Evolutionary conservation across 2,888 invertebrate species (phyloP), one percentile per base, ranked within the genome.

Genomic region (Icerya purchasi): DNA sequence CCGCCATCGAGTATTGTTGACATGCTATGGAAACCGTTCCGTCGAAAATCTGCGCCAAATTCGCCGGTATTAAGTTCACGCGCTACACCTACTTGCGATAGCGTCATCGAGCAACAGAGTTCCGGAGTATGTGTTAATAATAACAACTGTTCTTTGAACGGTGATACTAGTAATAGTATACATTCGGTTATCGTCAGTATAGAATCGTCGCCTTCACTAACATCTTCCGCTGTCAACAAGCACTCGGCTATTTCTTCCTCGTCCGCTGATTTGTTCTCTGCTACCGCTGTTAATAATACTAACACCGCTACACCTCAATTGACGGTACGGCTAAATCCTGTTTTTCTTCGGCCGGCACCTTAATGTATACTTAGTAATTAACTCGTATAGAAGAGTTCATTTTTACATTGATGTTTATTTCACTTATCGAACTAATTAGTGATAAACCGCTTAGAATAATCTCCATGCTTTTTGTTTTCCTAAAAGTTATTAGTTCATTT

Each of bases 21-120:
- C 71, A 73, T 82, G 68, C 76, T 83, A 66, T 75, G 78, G 64
- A 76, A 81, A 67, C 82, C 82, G 51, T 83, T 83, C 71, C 75
- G 80, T 64, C 78, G 82, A 72, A 81, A 81, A 72, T 80, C 81
- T 2, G 62, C 67, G 8, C 68, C 68, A 5, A 68, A 65, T 61
- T 68, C 68, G 3, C 66, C 67, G 22, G 60, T 56, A 36, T 49
- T 62, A 50, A 49, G 57, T 14, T 50, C 56, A 3, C 59, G 57
- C n/a, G 57, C 57, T 1, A 56, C 50, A 21, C 59, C 53, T 22
- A 57, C 59, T 18, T 50, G 50, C 22, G 60, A 61, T 10, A 24
- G 56, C 24, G 50, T 20, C 36, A 56, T 36, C 53, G 60, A 63
- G 23, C 62, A 56, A 19, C 61, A 62, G 2, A 63, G 63, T 36